Percentiles rank a stretch among this genome's conserved stretches.
Conservation (phyloP, 2,888 invertebrate genomes). For the Chromoteleia sp. region DNA sequence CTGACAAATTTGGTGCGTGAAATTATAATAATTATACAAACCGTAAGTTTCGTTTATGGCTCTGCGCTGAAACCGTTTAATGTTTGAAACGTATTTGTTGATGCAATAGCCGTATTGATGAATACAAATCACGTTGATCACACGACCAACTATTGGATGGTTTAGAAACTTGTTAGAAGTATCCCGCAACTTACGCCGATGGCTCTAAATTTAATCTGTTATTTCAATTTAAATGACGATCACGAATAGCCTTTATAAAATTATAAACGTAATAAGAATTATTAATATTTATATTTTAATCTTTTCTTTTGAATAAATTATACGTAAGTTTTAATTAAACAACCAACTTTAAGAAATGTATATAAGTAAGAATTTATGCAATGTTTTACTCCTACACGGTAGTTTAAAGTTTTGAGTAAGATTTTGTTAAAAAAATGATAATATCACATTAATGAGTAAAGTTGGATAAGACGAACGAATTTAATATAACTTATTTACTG, state of each 20-base stretch:
- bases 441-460: no score
- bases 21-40: neutral
- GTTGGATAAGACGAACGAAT: no score
- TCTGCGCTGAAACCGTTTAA: neutral
- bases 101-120: neutral
- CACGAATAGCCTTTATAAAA: slow-evolving; percentile 8
- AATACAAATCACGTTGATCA: no score
- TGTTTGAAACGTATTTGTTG: neutral
- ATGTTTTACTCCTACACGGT: no score
- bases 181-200: slow-evolving; percentile 1
- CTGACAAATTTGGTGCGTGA: neutral
- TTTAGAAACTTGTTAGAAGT: slow-evolving; percentile 47
- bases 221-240: slow-evolving; percentile 47
- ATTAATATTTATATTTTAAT: no score
- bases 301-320: no score
- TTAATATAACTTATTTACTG: no score
- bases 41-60: neutral
- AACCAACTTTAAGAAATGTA: no score
- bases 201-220: slow-evolving; percentile 37
- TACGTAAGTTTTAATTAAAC: no score
- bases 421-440: no score
- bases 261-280: neutral
- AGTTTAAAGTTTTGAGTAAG: no score
- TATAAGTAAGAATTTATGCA: no score
- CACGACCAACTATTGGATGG: slow-evolving; percentile 19